A percentile compares a stretch with the other conserved stretches of the same genome.
These are phyloP conservation scores for Pterobdella sp. DNA, from an alignment of 2,888 invertebrate species.

Conservation along the genomic window DNA sequence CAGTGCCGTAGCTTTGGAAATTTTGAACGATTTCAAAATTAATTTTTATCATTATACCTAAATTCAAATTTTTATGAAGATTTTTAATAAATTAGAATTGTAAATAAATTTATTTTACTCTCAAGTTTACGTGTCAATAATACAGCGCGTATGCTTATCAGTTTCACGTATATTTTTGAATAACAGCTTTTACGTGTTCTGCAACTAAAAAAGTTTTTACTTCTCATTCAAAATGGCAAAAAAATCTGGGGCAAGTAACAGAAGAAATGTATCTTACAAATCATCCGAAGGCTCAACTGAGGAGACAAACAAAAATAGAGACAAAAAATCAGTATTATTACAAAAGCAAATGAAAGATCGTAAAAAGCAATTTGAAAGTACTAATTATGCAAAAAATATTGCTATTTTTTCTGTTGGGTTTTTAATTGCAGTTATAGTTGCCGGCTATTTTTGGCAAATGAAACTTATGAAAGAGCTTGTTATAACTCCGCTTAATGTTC, in stretches of 20 bases:
- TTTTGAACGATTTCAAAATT: not conserved
- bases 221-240: not conserved
- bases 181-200: too few species aligned
- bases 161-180: too few species aligned
- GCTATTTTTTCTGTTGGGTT: conserved; percentile 17
- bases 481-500: conserved; percentile 35
- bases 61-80: too few species aligned
- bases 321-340: not conserved
- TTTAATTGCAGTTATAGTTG: conserved; percentile 23
- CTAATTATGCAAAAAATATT: not conserved
- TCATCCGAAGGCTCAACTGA: not conserved
- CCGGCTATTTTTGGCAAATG: conserved; percentile 32
- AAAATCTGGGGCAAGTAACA: not conserved
- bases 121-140: too few species aligned
- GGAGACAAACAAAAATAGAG: not conserved
- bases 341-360: conserved; percentile 23
- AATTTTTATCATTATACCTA: too few species aligned
- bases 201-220: too few species aligned
- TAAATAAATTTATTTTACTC: too few species aligned
- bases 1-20: conserved; percentile 4
- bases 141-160: too few species aligned
- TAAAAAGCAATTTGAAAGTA: conserved; percentile 10
- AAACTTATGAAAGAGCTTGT: conserved; percentile 32
- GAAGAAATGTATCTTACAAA: not conserved
- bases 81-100: too few species aligned